Evolutionary conservation across 1,140 invertebrate genomes (phyloP), one percentile per base, ranked within the genome.

Genomic region (Drosophila kurseongensis): DNA sequence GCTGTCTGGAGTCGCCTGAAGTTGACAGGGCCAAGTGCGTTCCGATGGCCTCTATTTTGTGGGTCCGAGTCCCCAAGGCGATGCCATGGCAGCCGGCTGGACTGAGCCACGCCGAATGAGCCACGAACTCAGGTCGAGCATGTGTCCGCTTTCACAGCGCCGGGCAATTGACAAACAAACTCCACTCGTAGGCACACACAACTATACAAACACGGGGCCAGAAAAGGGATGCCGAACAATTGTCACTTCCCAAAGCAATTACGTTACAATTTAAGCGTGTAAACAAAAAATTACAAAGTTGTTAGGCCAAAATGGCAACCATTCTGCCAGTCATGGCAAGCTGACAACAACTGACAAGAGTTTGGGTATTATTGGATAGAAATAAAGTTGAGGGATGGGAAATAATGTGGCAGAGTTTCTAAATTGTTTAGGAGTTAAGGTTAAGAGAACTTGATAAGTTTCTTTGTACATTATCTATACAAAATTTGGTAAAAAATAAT

Each of bases 201-300:
- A n/a, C 16, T 23, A 48, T 9, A 58, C 3, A 67, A 13, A 13
- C 45, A 48, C 16, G 12, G 10, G 18, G 9, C 9, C 60, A 45
- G 29, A 67, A 23, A 80, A 35, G 71, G 47, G 73, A 54, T 67
- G 73, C 54, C 52, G 41, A 54, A 50, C 80, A 89, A 78, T 89
- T 89, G 65, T 88, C 85, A 89, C 84, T 89, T 89, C 84, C 84
- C 85, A 78, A 89, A 89, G 85, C 84, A 89, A 89, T 89, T 89
- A 89, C 85, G 80, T 60, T 69, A 84, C 80, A 80, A 89, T 89
- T 89, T 89, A 89, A 84, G 84, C 84, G 80, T 84, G 84, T 84
- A 89, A 89, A 89, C 84, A 89, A 89, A 89, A 89, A 89, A 89
- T 89, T 89, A 88, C 80, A 89, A 88, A 88, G 80, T 88, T 89